Conservation (phyloP, 2,797 vertebrate species). For the Menidia menidia region DNA sequence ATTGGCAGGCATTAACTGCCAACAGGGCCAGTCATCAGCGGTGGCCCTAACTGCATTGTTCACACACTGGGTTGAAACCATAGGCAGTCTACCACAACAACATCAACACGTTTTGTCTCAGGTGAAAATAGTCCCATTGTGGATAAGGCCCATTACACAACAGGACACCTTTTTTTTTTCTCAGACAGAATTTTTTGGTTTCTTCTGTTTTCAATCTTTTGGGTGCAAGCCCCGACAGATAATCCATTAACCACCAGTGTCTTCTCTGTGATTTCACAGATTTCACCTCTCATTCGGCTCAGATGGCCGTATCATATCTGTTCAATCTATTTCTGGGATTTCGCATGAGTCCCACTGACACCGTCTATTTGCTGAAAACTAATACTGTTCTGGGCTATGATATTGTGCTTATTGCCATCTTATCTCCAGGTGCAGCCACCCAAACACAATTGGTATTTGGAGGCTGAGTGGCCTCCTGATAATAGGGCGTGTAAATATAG, state of each 20-base stretch:
- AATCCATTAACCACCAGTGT: constrained; percentile 25
- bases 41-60: not conserved
- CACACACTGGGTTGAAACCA: not conserved
- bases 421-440: constrained; percentile 69
- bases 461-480: constrained; percentile 57
- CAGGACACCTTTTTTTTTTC: not conserved
- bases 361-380: constrained; percentile 68
- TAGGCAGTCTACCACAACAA: not conserved
- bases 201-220: not conserved
- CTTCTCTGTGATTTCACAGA: constrained; percentile 39
- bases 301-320: constrained; percentile 36
- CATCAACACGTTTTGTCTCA: not conserved
- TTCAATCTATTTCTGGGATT: constrained; percentile 47
- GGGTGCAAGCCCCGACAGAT: constrained; percentile 16
- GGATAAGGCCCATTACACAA: not conserved
- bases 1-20: not conserved
- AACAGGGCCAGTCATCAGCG: not conserved
- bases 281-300: constrained; percentile 29
- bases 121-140: not conserved
- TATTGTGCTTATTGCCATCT: constrained; percentile 72
- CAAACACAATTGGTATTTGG: constrained; percentile 68
- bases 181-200: not conserved
- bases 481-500: constrained; percentile 54
- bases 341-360: constrained; percentile 53
- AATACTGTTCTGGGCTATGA: constrained; percentile 66